These are phyloP conservation scores for Phallusia fumigata DNA, from an alignment of 23 tunicate species.

Conservation along the genomic window DNA sequence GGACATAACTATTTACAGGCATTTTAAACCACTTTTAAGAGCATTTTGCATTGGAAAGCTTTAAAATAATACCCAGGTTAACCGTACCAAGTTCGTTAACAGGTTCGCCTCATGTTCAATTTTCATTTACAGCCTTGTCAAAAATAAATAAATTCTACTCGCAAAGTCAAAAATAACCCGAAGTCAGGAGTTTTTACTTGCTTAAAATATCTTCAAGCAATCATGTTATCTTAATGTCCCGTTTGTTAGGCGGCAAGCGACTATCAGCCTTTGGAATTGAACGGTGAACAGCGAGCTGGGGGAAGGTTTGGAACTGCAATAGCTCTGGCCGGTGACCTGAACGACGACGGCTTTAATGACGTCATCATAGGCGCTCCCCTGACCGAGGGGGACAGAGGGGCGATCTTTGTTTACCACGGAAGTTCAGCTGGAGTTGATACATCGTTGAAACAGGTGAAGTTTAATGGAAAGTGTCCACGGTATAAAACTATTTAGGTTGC, in stretches of 20 bases:
- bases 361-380: slow-evolving; percentile 78
- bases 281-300: slow-evolving; percentile 17
- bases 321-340: slow-evolving; percentile 76
- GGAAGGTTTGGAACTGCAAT: slow-evolving; percentile 74
- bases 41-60: too few relatives aligned
- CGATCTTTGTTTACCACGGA: slow-evolving; percentile 73
- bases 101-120: too few relatives aligned
- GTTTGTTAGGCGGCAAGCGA: slow-evolving; percentile 4
- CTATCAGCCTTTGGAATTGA: slow-evolving; percentile 19
- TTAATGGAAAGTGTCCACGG: not conserved
- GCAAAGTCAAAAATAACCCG: too few relatives aligned
- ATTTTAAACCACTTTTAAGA: too few relatives aligned
- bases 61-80: too few relatives aligned
- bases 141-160: too few relatives aligned
- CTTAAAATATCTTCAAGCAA: not conserved
- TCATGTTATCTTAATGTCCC: not conserved
- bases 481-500: too few relatives aligned
- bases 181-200: too few relatives aligned
- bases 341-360: slow-evolving; percentile 70
- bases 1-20: too few relatives aligned
- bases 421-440: slow-evolving; percentile 35
- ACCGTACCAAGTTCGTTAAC: too few relatives aligned
- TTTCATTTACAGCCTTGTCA: too few relatives aligned
- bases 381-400: slow-evolving; percentile 54
- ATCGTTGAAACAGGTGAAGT: slow-evolving; percentile 33